Conservation (phyloP, 53 echinoderm and acorn worm species). For the Paracentrotus lividus region DNA sequence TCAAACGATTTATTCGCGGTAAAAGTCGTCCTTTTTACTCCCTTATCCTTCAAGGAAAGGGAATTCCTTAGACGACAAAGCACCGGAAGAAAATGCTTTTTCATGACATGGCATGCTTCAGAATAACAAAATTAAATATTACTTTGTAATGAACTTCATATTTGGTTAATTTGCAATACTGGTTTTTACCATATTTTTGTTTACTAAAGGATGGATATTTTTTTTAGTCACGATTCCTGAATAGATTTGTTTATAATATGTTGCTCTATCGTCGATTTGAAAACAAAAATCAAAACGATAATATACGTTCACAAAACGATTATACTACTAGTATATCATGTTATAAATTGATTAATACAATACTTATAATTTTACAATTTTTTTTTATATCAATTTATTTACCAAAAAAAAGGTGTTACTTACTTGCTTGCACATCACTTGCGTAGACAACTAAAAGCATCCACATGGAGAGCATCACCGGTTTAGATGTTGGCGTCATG, state of each 20-base stretch:
- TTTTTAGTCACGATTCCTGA: not conserved
- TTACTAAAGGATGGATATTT: not conserved
- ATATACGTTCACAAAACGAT: too few species aligned
- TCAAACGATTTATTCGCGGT: not conserved
- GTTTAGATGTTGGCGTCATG: not conserved
- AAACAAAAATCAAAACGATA: too few species aligned
- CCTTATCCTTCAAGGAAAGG: not conserved
- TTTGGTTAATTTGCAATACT: not conserved
- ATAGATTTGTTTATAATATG: too few species aligned
- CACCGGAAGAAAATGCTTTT: not conserved
- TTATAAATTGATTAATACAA: too few species aligned
- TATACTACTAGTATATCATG: too few species aligned
- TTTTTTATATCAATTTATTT: too few species aligned
- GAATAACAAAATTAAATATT: not conserved
- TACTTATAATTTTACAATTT: too few species aligned
- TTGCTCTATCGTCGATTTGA: not conserved
- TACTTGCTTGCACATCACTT: slow-evolving; percentile 18
- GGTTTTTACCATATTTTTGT: not conserved
- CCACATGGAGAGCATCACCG: not conserved
- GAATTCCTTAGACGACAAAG: not conserved
- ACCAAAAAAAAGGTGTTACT: not conserved
- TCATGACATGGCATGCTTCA: not conserved
- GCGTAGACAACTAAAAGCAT: not conserved
- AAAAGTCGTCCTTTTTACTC: not conserved
- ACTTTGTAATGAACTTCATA: not conserved